phyloP scores from a whole-genome alignment of 37 sponge, comb jelly and placozoan genomes.

The Theonella swinhoei region DNA sequence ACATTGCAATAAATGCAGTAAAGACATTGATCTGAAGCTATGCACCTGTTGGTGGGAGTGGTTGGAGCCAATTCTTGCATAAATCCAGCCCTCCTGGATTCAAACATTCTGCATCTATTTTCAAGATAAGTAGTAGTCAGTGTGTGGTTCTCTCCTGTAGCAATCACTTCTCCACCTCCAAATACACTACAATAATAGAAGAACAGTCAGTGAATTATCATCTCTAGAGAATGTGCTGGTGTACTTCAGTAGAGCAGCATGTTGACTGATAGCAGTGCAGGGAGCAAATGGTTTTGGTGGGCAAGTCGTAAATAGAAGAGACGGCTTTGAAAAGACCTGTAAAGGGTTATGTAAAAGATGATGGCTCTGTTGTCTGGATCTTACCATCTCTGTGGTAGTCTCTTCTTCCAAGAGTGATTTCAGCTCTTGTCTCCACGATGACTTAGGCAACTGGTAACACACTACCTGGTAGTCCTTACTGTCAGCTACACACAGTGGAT shows the following conservation, averaged over 20 bases:
- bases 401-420: no score
- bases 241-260: slow-evolving; percentile 36
- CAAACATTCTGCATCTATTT: slow-evolving; percentile 46
- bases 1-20: neutral
- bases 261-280: slow-evolving; percentile 23
- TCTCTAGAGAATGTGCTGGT: no score
- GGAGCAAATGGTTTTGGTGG: slow-evolving; percentile 29
- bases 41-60: neutral
- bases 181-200: neutral
- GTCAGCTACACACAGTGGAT: no score
- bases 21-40: neutral
- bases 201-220: no score
- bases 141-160: slow-evolving; percentile 47
- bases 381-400: no score
- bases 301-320: slow-evolving; percentile 8
- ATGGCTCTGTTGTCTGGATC: no score
- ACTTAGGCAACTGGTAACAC: no score
- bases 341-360: no score
- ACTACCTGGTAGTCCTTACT: no score
- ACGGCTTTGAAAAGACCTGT: slow-evolving; percentile 27
- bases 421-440: no score
- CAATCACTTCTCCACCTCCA: neutral
- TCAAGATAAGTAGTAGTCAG: slow-evolving; percentile 37
- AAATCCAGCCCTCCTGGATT: slow-evolving; percentile 17
- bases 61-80: no score